These are phyloP conservation scores for Drosophila nr. fundita DNA, from an alignment of 2,888 invertebrate species.

Conservation along the genomic window DNA sequence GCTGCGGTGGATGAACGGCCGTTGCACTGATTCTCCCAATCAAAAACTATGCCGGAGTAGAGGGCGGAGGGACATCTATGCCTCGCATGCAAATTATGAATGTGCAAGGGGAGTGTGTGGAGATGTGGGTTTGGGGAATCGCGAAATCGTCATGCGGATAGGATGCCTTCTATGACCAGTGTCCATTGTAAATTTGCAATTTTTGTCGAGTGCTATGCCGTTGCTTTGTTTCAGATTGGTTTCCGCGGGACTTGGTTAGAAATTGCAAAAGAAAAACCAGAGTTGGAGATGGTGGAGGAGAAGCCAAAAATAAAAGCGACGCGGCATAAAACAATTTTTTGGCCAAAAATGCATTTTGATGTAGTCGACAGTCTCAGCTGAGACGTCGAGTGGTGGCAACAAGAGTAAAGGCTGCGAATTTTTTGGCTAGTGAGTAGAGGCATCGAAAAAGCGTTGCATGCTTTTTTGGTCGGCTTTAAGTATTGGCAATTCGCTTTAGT, in stretches of 20 bases:
- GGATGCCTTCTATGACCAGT: slow-evolving; percentile 37
- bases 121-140: neutral
- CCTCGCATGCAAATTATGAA: slow-evolving; percentile 73
- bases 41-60: slow-evolving; percentile 1
- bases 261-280: slow-evolving; percentile 1
- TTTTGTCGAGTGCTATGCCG: slow-evolving; percentile 67
- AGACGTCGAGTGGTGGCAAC: slow-evolving; percentile 36
- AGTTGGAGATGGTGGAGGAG: slow-evolving; percentile 12
- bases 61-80: slow-evolving; percentile 5
- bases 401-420: slow-evolving; percentile 38
- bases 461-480: slow-evolving; percentile 41
- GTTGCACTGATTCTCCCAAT: slow-evolving; percentile 66
- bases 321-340: slow-evolving; percentile 57
- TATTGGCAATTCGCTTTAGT: slow-evolving; percentile 45
- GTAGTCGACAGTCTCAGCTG: slow-evolving; percentile 55
- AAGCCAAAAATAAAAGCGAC: slow-evolving; percentile 22
- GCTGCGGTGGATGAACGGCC: slow-evolving; percentile 33
- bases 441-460: slow-evolving; percentile 12
- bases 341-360: slow-evolving; percentile 77
- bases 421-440: slow-evolving; percentile 21
- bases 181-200: slow-evolving; percentile 76
- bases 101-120: neutral
- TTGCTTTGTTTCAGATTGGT: slow-evolving; percentile 70
- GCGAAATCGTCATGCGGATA: slow-evolving; percentile 39
- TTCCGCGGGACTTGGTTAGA: slow-evolving; percentile 31